Base-by-base conservation (phyloP, 92 coral and sea anemone species). In the Heteractis magnifica region DNA sequence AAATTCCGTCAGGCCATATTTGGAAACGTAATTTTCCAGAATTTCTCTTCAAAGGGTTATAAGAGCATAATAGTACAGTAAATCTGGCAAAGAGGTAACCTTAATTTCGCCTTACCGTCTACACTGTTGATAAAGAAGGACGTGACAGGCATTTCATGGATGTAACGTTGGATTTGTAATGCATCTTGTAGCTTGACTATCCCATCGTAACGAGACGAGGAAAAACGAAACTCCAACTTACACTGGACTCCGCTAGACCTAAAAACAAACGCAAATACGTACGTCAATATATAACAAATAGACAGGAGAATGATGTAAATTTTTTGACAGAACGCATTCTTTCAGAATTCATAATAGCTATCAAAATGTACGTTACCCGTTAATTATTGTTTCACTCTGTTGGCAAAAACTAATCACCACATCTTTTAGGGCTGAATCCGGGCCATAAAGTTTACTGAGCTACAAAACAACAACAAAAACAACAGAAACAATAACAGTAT, bases 111-210 rank as follows among this genome's bases (percentile, higher is more conserved):
- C 81, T 78, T 65, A 90, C 93, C 93, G 81, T 84, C 87, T 14
- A 59, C 56, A 65, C 90, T 92, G 60, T 49, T 88, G 44, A 87
- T 71, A 51, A 75, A 81, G 59, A 76, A 75, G 4, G 91, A 59
- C 72, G 88, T 48, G 65, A 85, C 90, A 6, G 85, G 85, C 96
- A 90, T 90, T n/a, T 72, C 71, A 55, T 86, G 44, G 3, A 86
- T 85, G n/a, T 82, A 77, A 44, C 50, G 15, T 52, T 53, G 56
- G 26, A 16, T 74, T 34, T 11, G 65, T 52, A 93, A 71, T 56
- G 93, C 92, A 58, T 91, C 93, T 65, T 93, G 97, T 52, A 93
- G 71, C 20, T 62, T 72, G 59, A 91, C 56, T 3, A 90, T 76
- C 49, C 92, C 97, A 49, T 73, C 59, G 51, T 87, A 93, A 70